Conservation (phyloP, 2,113 vertebrate genomes). For the Callionymus lyra region DNA sequence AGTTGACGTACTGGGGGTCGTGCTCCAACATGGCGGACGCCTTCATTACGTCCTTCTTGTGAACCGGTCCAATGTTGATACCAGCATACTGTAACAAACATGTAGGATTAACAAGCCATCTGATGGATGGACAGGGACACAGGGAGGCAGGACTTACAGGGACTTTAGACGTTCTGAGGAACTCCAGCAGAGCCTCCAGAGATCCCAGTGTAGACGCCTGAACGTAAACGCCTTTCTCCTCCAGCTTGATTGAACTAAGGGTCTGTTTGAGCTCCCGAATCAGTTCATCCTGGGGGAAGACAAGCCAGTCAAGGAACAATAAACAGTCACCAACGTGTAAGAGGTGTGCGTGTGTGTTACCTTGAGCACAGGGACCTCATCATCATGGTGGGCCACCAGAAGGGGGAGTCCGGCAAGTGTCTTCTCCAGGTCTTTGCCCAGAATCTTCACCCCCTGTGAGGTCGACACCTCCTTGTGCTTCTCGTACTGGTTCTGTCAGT, state of each 20-base stretch:
- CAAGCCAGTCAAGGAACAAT: background rate
- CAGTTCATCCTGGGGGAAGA: conserved; percentile 78
- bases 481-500: conserved; percentile 84
- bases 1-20: conserved; percentile 79
- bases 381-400: conserved; percentile 86
- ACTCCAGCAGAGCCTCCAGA: conserved; percentile 94
- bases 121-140: too few relatives aligned
- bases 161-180: conserved; percentile 78
- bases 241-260: conserved; percentile 88
- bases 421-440: conserved; percentile 96
- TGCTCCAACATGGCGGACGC: conserved; percentile 95
- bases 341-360: conserved; percentile 52
- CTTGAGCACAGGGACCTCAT: conserved; percentile 89
- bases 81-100: conserved; percentile 79
- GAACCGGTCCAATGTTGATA: conserved; percentile 98
- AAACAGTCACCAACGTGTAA: background rate
- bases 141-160: conserved; percentile 35
- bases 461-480: conserved; percentile 94
- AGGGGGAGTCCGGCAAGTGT: conserved; percentile 87
- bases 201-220: conserved; percentile 96
- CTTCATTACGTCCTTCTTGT: conserved; percentile 96
- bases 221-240: conserved; percentile 97
- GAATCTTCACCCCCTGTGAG: conserved; percentile 94
- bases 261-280: conserved; percentile 94
- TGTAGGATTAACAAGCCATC: background rate